A percentile compares a stretch with the other conserved stretches of the same genome.
Conservation (phyloP, 1,140 invertebrate genomes). For the Drosophila insularis region DNA sequence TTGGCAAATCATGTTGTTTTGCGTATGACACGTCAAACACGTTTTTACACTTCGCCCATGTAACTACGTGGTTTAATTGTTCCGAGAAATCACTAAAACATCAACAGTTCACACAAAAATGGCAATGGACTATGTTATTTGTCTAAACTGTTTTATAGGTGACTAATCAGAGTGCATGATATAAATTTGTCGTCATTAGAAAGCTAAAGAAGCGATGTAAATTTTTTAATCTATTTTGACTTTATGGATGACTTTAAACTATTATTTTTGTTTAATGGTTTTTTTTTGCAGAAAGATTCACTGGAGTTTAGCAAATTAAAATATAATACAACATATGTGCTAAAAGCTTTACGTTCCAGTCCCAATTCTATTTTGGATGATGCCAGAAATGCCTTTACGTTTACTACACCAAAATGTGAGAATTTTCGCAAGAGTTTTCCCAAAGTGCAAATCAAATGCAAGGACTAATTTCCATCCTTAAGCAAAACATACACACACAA, state of each 20-base stretch:
- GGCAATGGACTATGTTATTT: conserved; percentile 29
- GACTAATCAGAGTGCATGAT: background rate
- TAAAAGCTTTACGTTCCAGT: conserved; percentile 51
- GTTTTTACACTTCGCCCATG: conserved; percentile 38
- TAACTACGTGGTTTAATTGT: conserved; percentile 34
- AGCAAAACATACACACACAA: background rate
- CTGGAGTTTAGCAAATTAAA: conserved; percentile 76
- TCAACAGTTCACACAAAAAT: conserved; percentile 7
- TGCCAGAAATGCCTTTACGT: conserved; percentile 56
- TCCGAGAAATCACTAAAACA: conserved; percentile 16
- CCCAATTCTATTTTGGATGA: conserved; percentile 60
- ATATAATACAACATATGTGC: conserved; percentile 75
- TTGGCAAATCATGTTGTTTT: conserved; percentile 41
- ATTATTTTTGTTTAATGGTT: background rate
- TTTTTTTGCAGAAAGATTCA: conserved; percentile 69
- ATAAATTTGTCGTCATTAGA: too few species aligned
- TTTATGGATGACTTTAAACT: background rate
- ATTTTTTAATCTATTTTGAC: too few species aligned
- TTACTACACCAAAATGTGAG: conserved; percentile 77
- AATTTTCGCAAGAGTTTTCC: conserved; percentile 71
- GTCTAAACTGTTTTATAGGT: background rate
- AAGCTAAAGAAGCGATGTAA: too few species aligned
- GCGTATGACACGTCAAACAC: conserved; percentile 66
- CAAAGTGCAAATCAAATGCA: conserved; percentile 72
- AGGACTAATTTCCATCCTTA: conserved; percentile 27